A percentile compares a stretch with the other conserved stretches of the same genome.
Evolutionary conservation across 1,140 invertebrate species (phyloP).

Genomic region (Epicauta chinensis): DNA sequence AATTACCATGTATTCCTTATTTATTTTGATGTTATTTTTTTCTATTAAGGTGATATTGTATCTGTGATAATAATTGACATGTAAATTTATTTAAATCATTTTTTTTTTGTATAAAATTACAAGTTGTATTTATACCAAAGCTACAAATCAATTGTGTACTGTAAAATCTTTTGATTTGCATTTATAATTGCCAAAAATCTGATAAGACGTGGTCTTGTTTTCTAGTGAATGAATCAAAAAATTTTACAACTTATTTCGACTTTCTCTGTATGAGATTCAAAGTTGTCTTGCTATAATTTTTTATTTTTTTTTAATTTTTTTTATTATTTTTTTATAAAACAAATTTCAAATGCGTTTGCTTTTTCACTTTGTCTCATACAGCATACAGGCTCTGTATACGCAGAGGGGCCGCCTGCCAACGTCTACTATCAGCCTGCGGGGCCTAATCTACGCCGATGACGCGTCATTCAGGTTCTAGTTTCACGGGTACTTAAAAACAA

Average conservation of each 20-base stretch:
- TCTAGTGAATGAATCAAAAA: conserved; percentile 22
- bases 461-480: conserved; percentile 45
- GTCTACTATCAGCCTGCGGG: conserved; percentile 42
- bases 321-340: conserved; percentile 37
- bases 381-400: conserved; percentile 44
- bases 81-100: conserved; percentile 19
- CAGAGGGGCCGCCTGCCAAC: conserved; percentile 46
- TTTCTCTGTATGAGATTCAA: conserved; percentile 29
- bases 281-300: conserved; percentile 8
- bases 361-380: conserved; percentile 45
- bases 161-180: conserved; percentile 35
- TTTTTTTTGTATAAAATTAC: conserved; percentile 25
- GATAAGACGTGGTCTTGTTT: neutral
- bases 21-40: neutral
- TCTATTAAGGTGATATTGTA: neutral
- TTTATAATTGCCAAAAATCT: neutral
- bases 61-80: conserved; percentile 4
- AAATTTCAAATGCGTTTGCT: conserved; percentile 45
- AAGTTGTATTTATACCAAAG: conserved; percentile 17
- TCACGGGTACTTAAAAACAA: conserved; percentile 43
- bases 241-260: conserved; percentile 25
- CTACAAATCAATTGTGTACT: conserved; percentile 30
- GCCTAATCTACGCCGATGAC: conserved; percentile 41
- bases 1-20: conserved; percentile 13
- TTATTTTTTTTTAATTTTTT: conserved; percentile 11